These are phyloP conservation scores for Hybognathus amarus DNA, from an alignment of 2,797 vertebrate species.

Conservation along the genomic window DNA sequence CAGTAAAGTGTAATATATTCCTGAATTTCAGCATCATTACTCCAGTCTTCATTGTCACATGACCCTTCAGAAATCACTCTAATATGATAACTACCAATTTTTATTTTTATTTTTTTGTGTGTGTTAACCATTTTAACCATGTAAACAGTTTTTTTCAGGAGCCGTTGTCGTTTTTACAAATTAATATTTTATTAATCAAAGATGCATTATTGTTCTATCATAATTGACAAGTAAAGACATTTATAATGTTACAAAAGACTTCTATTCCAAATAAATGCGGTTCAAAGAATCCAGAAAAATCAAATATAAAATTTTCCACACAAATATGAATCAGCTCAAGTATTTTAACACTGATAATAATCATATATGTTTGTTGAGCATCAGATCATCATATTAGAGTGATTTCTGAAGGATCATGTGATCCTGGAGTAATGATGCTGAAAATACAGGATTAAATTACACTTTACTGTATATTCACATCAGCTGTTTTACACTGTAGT, in stretches of 20 bases:
- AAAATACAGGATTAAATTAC: background rate
- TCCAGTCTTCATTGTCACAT: no score
- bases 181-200: background rate
- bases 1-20: no score
- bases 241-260: background rate
- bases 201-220: no score
- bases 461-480: background rate
- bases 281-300: background rate
- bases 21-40: no score
- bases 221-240: background rate
- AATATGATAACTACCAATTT: no score
- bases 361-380: background rate
- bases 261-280: background rate
- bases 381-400: fast-evolving
- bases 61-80: background rate
- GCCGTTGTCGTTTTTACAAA: background rate
- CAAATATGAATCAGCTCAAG: background rate
- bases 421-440: background rate
- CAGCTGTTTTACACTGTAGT: fast-evolving
- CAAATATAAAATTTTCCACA: background rate
- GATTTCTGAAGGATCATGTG: background rate
- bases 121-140: no score
- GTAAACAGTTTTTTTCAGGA: no score
- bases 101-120: no score
- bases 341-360: background rate